Base-by-base conservation (phyloP, 2,888 invertebrate genomes). In the Minunthozetes semirufus region DNA sequence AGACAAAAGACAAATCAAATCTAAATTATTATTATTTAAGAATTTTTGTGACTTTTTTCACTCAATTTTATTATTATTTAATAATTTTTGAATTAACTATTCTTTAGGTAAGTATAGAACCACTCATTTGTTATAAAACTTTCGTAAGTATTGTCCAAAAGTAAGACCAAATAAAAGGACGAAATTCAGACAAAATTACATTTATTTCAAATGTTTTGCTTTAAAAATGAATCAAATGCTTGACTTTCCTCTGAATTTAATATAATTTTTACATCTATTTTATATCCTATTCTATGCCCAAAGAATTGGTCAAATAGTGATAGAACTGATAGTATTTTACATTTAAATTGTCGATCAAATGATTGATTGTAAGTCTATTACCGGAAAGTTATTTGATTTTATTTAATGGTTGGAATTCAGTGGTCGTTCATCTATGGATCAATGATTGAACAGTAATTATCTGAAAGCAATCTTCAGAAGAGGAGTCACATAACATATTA, bases 71-170 rank as follows among this genome's bases (percentile, higher is more conserved):
- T 22, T 68, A n/a, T n/a, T n/a, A n/a, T n/a, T 68, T 19, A 13
- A 25, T 56, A 25, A 56, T 22, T 56, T 13, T 56, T 56, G 1
- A 13, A 56, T 9, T 17, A 33, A 25, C 4, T 63, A 63, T 17
- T 27, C 33, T 63, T 29, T 63, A 63, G 68, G 68, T 68, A 68
- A 68, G 68, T 68, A 68, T 42, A 22, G 46, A 33, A 13, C 0
- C 17, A 29, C 17, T 33, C 27, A 25, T 19, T 19, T 56, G 25
- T 59, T 29, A 61, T 61, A 15, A 61, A 27, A 11, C 33, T 42
- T 42, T 68, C 46, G 68, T 68, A 68, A 68, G 68, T 68, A 68
- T 68, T 68, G 68, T 38, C 42, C 17, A 42, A 68, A 22, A 19
- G 19, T 6, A 1, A 42, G 15, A 17, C 6, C n/a, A 63, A 63